Evolutionary conservation across 92 coral and sea anemone species (phyloP).

Genomic region (Epizoanthus fatuus): DNA sequence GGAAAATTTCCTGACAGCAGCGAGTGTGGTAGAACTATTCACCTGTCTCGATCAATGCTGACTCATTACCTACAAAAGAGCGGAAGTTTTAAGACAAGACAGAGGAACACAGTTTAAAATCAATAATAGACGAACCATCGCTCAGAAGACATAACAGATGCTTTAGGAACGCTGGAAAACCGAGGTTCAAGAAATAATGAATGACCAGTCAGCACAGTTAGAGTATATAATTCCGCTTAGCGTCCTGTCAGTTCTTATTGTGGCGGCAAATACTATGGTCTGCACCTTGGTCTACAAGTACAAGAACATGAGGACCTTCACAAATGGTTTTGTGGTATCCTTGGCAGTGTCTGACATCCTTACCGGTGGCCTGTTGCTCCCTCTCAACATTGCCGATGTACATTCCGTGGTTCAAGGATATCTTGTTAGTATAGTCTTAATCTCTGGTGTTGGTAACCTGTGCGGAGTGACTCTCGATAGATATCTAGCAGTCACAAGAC

Average conservation of each 20-base stretch:
- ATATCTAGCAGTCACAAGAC: slow-evolving; percentile 36
- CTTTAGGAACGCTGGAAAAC: no score
- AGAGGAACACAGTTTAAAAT: no score
- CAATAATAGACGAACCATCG: no score
- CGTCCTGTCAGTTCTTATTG: slow-evolving; percentile 16
- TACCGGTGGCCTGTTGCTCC: slow-evolving; percentile 19
- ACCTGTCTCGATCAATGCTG: no score
- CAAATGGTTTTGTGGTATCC: slow-evolving; percentile 35
- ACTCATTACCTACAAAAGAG: no score
- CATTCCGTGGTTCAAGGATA: neutral
- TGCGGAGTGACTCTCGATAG: slow-evolving; percentile 40
- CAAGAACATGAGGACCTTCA: slow-evolving; percentile 31
- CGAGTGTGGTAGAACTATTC: no score
- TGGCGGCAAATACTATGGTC: slow-evolving; percentile 34
- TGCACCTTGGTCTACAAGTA: slow-evolving; percentile 17
- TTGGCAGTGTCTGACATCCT: slow-evolving; percentile 33
- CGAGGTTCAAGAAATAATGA: neutral
- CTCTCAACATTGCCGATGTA: slow-evolving; percentile 24
- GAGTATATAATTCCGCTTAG: slow-evolving; percentile 12
- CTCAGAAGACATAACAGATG: no score
- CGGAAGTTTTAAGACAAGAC: no score
- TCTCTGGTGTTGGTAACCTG: slow-evolving; percentile 31
- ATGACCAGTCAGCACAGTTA: neutral
- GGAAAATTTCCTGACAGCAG: no score
- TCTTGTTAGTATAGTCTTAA: slow-evolving; percentile 12